Percentiles rank a stretch among this genome's conserved stretches.
phyloP scores from a whole-genome alignment of 1,140 invertebrate genomes.

The Hypsibius dujardini region DNA sequence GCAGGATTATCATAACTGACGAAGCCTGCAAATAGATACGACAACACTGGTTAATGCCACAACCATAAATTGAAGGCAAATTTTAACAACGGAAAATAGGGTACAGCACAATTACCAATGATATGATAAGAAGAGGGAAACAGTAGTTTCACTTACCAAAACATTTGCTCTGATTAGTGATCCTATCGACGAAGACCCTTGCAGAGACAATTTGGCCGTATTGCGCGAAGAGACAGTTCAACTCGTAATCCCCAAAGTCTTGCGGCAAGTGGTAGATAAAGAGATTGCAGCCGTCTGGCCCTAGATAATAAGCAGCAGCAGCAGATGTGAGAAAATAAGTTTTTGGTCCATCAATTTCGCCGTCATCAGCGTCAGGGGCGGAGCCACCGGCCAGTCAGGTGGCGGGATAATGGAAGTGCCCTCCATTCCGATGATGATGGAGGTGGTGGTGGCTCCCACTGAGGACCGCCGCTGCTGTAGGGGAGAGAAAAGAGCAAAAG shows the following conservation, averaged over 20 bases:
- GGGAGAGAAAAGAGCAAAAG: no score
- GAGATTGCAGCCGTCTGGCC: conserved; percentile 88
- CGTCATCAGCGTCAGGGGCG: no score
- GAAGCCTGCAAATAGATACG: conserved; percentile 49
- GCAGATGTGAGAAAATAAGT: conserved; percentile 17
- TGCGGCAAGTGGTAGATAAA: conserved; percentile 98
- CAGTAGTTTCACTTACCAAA: conserved; percentile 52
- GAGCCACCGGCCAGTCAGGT: no score
- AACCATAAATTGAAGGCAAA: conserved; percentile 20
- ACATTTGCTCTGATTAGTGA: conserved; percentile 93
- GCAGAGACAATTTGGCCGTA: conserved; percentile 93
- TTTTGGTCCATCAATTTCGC: conserved; percentile 18
- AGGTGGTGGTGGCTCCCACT: neutral
- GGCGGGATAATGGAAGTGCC: no score
- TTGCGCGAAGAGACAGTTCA: conserved; percentile 78
- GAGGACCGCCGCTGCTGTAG: no score
- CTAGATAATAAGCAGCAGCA: conserved; percentile 42
- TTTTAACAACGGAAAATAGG: conserved; percentile 17
- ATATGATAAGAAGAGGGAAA: conserved; percentile 19
- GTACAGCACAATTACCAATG: conserved; percentile 7
- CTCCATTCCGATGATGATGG: no score
- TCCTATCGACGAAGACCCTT: conserved; percentile 98
- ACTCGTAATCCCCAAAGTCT: conserved; percentile 84
- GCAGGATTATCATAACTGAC: conserved; percentile 84
- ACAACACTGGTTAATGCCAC: neutral